A percentile compares a stretch with the other conserved stretches of the same genome.
Evolutionary conservation across 1,140 invertebrate species (phyloP).

Genomic region (Trichonephila clavipes): DNA sequence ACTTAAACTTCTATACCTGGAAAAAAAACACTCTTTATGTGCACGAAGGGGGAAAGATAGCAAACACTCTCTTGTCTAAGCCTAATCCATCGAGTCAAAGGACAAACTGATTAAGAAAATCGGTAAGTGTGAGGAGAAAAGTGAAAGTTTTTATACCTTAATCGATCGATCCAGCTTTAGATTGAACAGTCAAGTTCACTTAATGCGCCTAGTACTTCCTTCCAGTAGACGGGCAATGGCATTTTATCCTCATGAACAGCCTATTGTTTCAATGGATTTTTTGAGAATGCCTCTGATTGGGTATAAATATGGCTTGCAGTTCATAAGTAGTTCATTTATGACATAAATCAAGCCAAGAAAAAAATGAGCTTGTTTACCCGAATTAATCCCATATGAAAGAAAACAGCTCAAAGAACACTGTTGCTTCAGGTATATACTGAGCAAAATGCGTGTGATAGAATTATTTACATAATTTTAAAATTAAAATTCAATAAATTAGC

Average conservation of each 20-base stretch:
- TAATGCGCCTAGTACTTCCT: not conserved
- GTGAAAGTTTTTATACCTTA: slow-evolving; percentile 1
- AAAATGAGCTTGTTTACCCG: not conserved
- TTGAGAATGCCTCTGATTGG: not conserved
- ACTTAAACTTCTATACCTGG: too few relatives aligned
- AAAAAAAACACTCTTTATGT: too few relatives aligned
- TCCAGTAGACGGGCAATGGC: not conserved
- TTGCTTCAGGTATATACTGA: too few relatives aligned
- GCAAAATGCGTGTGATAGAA: too few relatives aligned
- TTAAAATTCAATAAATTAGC: too few relatives aligned
- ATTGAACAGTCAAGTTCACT: not conserved
- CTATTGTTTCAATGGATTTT: not conserved
- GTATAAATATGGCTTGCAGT: not conserved
- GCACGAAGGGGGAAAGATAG: too few relatives aligned
- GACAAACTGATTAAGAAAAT: slow-evolving; percentile 18
- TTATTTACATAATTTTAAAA: too few relatives aligned
- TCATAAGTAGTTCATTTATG: not conserved
- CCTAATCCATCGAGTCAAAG: not conserved
- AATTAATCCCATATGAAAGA: not conserved
- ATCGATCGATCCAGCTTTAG: slow-evolving; percentile 20
- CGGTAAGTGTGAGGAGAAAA: not conserved
- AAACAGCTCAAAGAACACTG: not conserved
- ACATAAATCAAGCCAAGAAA: not conserved
- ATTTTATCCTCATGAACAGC: not conserved
- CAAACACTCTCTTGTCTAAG: not conserved